Percentiles rank a stretch among this genome's conserved stretches.
phyloP scores from a whole-genome alignment of 53 echinoderm and acorn worm species.

The Echinometra lucunter region DNA sequence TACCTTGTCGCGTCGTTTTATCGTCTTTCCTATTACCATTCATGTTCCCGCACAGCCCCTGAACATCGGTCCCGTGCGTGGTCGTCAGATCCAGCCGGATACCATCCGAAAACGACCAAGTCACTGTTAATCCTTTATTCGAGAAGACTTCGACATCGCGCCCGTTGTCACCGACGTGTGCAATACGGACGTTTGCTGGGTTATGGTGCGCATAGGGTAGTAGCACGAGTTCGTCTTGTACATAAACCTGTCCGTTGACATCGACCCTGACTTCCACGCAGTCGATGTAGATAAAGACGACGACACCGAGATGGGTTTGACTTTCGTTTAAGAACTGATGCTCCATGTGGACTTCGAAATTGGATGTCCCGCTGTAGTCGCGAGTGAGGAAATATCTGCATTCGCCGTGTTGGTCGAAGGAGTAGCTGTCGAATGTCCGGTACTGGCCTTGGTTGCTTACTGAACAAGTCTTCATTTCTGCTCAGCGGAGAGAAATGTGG shows the following conservation, averaged over 20 bases:
- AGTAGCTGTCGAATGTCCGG: slow-evolving; percentile 71
- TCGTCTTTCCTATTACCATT: slow-evolving; percentile 80
- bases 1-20: slow-evolving; percentile 75
- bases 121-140: slow-evolving; percentile 73
- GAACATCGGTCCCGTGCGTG: slow-evolving; percentile 27
- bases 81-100: slow-evolving; percentile 69
- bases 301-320: not conserved
- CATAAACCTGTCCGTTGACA: slow-evolving; percentile 64
- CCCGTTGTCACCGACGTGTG: not conserved
- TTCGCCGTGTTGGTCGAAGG: slow-evolving; percentile 66
- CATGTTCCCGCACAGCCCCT: slow-evolving; percentile 88
- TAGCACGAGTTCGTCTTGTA: slow-evolving; percentile 71
- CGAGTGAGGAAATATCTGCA: slow-evolving; percentile 81
- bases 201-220: slow-evolving; percentile 76
- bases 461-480: slow-evolving; percentile 74
- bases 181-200: slow-evolving; percentile 74
- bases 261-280: slow-evolving; percentile 77
- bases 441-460: slow-evolving; percentile 55
- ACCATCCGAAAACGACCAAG: slow-evolving; percentile 63
- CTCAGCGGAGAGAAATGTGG: not conserved
- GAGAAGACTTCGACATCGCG: slow-evolving; percentile 61
- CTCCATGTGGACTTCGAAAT: slow-evolving; percentile 78
- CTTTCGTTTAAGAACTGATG: slow-evolving; percentile 19
- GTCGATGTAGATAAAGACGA: slow-evolving; percentile 60
- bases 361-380: slow-evolving; percentile 74